Evolutionary conservation across 2,888 invertebrate species (phyloP).

Genomic region (Aleiodes testaceus): DNA sequence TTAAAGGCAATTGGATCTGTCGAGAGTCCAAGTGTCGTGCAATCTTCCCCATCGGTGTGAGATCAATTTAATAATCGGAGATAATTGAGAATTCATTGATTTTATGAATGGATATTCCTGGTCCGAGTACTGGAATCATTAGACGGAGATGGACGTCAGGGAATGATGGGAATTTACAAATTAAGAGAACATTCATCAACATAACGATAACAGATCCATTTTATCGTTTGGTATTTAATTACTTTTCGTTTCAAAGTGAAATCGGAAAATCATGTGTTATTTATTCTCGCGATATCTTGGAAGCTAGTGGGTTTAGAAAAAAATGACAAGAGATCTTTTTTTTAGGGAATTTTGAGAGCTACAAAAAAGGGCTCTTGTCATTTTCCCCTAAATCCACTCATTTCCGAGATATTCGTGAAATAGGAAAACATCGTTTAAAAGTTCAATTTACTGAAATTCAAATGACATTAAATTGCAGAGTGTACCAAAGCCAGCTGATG

Average conservation of each 20-base stretch:
- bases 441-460: neutral
- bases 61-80: neutral
- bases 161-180: neutral
- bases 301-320: too few relatives aligned
- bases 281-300: neutral
- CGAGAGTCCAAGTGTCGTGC: conserved; percentile 2
- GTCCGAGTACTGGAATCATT: conserved; percentile 14
- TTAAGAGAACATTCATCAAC: conserved; percentile 32
- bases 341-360: too few relatives aligned
- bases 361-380: too few relatives aligned
- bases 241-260: neutral
- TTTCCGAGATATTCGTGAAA: too few relatives aligned
- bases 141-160: conserved; percentile 16
- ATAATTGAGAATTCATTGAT: neutral
- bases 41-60: neutral
- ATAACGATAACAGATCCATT: conserved; percentile 11
- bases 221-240: conserved; percentile 20
- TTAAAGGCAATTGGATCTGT: conserved; percentile 21
- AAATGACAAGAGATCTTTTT: too few relatives aligned
- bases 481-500: conserved; percentile 65
- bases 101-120: conserved; percentile 39
- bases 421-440: neutral
- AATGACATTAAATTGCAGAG: conserved; percentile 58
- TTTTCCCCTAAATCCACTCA: too few relatives aligned
- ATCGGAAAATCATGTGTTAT: neutral